Base-by-base conservation (phyloP, 2,797 vertebrate species). In the Pelodytes ibericus region DNA sequence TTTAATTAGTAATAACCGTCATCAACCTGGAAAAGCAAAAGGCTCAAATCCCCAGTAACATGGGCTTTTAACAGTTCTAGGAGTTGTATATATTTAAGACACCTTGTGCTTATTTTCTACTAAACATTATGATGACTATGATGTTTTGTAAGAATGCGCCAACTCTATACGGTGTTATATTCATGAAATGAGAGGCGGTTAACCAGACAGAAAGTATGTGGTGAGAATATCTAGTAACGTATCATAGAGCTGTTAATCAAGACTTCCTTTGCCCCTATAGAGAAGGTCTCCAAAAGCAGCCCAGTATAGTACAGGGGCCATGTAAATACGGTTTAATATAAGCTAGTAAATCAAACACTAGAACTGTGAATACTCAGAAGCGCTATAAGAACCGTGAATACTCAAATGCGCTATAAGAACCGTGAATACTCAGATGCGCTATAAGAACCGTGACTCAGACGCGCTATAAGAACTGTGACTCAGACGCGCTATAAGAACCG, bases 271-370 rank as follows among this genome's bases (percentile, higher is more conserved):
- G 33, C 11, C 11, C 11, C 5, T 36, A 36, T 6, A 36, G 33
- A 36, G 33, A 36, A 36, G 5, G 33, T 0, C 33, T n/a, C 33
- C 13, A 44, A 16, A 44, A 44, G 3, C 13, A 44, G 41, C 15
- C 1, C 15, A 44, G 3, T 1, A 44, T 3, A 44, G 49, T 24
- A 7, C n/a, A 11, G 22, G 4, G 24, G 7, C 49, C 49, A 22
- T 20, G 49, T 53, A 10, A 22, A 53, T 7, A 24, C 10, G 6
- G 18, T 53, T 20, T 53, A 22, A 20, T 10, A 24, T 20, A 20
- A 20, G 49, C n/a, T 24, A 53, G 49, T 20, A 53, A 53, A 53
- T 5, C 49, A 53, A 53, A 53, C 49, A 53, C 49, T 24, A 53
- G 11, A 53, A 53, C 49, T 8, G 20, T 53, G 22, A 24, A 22